These are phyloP conservation scores for Himalopsyche phryganea DNA, from an alignment of 1,140 invertebrate genomes.

Conservation along the genomic window DNA sequence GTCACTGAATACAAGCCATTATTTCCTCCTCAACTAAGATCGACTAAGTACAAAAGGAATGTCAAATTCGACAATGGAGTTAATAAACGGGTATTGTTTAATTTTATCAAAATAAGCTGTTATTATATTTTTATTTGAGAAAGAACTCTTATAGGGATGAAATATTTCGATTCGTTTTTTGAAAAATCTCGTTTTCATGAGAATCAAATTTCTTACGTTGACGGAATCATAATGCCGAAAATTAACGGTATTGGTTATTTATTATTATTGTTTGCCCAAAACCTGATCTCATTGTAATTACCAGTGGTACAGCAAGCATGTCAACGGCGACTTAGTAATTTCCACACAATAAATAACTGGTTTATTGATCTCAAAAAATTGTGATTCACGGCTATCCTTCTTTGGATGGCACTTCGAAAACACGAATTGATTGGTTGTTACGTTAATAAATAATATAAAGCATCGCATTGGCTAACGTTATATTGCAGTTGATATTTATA, in stretches of 20 bases:
- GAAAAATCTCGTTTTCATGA: background rate
- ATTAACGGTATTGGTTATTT: conserved; percentile 16
- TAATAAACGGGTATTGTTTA: conserved; percentile 33
- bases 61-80: conserved; percentile 24
- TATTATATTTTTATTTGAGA: conserved; percentile 7
- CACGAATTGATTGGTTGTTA: no score
- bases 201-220: conserved; percentile 10
- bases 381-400: no score
- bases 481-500: no score
- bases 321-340: no score
- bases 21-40: conserved; percentile 21
- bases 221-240: conserved; percentile 13
- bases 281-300: background rate
- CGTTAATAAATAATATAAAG: no score
- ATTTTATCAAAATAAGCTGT: conserved; percentile 20
- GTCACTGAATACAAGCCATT: conserved; percentile 14
- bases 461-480: no score
- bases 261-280: conserved; percentile 11
- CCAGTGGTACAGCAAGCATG: no score
- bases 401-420: no score
- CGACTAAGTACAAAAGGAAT: conserved; percentile 19
- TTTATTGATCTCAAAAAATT: no score
- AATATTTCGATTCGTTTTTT: no score
- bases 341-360: no score
- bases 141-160: no score